Conservation (phyloP, 2,888 invertebrate genomes). For the Metellina segmentata region DNA sequence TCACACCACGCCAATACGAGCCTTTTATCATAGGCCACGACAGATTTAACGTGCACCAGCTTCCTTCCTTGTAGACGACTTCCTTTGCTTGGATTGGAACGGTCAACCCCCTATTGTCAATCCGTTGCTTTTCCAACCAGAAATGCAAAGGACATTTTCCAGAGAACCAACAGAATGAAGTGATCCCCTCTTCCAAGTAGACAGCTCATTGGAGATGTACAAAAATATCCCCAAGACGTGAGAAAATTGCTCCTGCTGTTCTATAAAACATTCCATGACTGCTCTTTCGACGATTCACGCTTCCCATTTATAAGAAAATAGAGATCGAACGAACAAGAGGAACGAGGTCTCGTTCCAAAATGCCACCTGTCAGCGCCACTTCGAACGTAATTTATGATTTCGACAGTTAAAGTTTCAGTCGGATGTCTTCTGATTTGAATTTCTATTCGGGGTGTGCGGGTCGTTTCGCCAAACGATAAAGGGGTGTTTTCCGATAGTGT, state of each 20-base stretch:
- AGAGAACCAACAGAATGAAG: too few relatives aligned
- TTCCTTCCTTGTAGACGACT: too few relatives aligned
- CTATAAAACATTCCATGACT: neutral
- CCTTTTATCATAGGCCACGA: too few relatives aligned
- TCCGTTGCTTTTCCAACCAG: too few relatives aligned
- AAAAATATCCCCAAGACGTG: neutral
- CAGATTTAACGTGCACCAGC: too few relatives aligned
- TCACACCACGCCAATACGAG: too few relatives aligned
- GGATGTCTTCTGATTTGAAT: neutral
- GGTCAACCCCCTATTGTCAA: too few relatives aligned
- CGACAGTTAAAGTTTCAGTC: constrained; percentile 14
- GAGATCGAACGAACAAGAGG: neutral
- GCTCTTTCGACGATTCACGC: neutral
- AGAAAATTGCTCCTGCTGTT: neutral
- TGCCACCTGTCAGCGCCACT: constrained; percentile 23
- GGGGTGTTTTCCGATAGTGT: neutral
- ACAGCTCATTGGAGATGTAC: neutral
- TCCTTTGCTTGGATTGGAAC: too few relatives aligned
- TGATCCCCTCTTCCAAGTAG: too few relatives aligned
- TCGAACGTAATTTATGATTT: constrained; percentile 30
- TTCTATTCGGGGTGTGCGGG: neutral
- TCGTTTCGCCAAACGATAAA: neutral
- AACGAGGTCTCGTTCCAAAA: neutral
- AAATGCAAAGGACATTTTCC: too few relatives aligned
- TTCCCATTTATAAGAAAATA: neutral